Evolutionary conservation across 2,113 vertebrate species (phyloP).

Genomic region (Fregetta grallaria): DNA sequence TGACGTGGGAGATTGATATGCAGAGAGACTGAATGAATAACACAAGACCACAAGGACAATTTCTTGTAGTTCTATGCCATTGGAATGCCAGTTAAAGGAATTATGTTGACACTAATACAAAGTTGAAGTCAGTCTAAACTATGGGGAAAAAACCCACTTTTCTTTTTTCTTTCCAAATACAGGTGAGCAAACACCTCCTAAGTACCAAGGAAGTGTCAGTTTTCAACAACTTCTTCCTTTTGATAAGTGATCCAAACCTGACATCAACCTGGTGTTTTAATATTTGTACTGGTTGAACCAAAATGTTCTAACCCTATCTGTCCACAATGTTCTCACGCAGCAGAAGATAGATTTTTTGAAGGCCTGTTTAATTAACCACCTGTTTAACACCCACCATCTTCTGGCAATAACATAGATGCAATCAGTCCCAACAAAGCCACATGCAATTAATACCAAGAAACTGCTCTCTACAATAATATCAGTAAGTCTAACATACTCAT

Average conservation of each 20-base stretch:
- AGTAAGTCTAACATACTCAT: not conserved
- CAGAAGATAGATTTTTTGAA: not conserved
- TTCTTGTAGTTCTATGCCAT: not conserved
- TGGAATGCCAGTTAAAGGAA: not conserved
- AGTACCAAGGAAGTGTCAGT: not conserved
- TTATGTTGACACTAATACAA: not conserved
- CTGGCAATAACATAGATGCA: not conserved
- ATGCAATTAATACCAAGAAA: not conserved
- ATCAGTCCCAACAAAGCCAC: not conserved
- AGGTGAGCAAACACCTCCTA: conserved; percentile 3
- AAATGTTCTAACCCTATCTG: not conserved
- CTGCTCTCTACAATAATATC: not conserved
- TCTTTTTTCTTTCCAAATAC: not conserved
- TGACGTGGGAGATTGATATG: not conserved
- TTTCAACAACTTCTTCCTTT: not conserved
- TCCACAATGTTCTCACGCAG: not conserved
- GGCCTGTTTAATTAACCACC: not conserved
- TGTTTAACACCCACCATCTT: not conserved
- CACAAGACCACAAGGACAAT: not conserved
- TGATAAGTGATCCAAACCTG: not conserved
- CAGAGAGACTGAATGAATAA: not conserved
- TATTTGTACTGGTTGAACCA: not conserved
- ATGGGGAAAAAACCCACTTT: not conserved
- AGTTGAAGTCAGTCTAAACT: not conserved
- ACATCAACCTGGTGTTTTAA: not conserved